Evolutionary conservation across 1,140 invertebrate species (phyloP).

Genomic region (Trachelipus rathkii): DNA sequence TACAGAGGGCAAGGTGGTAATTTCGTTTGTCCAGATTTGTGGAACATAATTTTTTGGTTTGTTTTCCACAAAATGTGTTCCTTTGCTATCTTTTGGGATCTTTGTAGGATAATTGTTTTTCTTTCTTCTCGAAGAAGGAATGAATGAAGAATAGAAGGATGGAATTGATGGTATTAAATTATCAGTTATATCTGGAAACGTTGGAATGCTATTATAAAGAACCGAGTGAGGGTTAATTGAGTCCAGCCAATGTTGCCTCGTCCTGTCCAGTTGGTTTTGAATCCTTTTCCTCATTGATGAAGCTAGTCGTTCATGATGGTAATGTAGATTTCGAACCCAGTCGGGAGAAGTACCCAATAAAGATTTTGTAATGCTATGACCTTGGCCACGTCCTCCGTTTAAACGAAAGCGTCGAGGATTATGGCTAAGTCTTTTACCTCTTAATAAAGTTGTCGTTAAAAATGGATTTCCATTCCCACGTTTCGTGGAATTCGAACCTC

Average conservation of each 20-base stretch:
- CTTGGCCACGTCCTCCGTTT: not conserved
- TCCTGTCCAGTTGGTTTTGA: not conserved
- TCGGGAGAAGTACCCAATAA: not conserved
- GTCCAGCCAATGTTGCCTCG: not conserved
- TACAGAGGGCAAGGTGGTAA: no score
- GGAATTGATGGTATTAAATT: not conserved
- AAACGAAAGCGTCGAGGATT: not conserved
- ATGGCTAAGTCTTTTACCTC: not conserved
- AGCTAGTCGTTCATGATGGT: not conserved
- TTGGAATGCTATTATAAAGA: not conserved
- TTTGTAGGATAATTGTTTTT: not conserved
- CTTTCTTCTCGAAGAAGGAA: not conserved
- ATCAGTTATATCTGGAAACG: not conserved
- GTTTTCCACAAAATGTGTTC: no score
- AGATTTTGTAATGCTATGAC: not conserved
- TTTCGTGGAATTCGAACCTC: no score
- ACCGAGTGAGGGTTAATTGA: not conserved
- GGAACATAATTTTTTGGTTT: no score
- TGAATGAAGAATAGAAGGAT: not conserved
- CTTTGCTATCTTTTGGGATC: no score
- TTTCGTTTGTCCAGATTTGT: no score
- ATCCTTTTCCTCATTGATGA: not conserved
- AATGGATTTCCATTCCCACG: no score
- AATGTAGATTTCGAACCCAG: not conserved
- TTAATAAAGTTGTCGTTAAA: no score